These are phyloP conservation scores for Macrosiphum euphorbiae DNA, from an alignment of 2,888 invertebrate species.

Conservation along the genomic window DNA sequence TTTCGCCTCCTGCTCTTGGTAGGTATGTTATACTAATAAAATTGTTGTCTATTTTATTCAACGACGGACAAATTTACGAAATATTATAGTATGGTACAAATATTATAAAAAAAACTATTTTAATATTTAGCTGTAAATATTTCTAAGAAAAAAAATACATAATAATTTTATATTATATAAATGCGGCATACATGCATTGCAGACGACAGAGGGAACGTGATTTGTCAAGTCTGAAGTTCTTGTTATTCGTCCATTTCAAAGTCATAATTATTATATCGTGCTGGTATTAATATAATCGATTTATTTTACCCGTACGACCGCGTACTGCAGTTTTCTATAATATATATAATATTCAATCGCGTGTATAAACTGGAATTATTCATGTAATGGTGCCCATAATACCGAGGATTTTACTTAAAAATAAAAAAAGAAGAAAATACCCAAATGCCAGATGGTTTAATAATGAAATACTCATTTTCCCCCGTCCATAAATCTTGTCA, in stretches of 20 bases:
- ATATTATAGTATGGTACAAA: neutral
- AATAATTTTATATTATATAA: too few relatives aligned
- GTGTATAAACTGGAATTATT: neutral
- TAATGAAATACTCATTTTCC: constrained; percentile 51
- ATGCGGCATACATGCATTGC: neutral
- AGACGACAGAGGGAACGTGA: neutral
- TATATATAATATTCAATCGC: neutral
- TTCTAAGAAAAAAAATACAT: neutral
- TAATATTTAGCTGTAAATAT: neutral
- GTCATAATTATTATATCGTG: neutral
- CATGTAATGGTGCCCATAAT: neutral
- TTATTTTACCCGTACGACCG: neutral
- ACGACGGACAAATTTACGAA: neutral
- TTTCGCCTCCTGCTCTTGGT: neutral
- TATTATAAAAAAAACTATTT: neutral
- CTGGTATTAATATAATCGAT: constrained; percentile 1
- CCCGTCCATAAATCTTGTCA: constrained; percentile 59
- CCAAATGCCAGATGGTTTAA: constrained; percentile 60
- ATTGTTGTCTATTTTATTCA: neutral
- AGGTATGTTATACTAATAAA: too few relatives aligned
- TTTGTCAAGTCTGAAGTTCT: neutral
- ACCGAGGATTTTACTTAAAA: constrained; percentile 41
- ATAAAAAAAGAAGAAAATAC: constrained; percentile 26
- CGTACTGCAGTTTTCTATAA: too few relatives aligned
- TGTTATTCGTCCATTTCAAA: neutral